These are phyloP conservation scores for Platerodrilus igneus DNA, from an alignment of 2,888 invertebrate genomes.

Conservation along the genomic window DNA sequence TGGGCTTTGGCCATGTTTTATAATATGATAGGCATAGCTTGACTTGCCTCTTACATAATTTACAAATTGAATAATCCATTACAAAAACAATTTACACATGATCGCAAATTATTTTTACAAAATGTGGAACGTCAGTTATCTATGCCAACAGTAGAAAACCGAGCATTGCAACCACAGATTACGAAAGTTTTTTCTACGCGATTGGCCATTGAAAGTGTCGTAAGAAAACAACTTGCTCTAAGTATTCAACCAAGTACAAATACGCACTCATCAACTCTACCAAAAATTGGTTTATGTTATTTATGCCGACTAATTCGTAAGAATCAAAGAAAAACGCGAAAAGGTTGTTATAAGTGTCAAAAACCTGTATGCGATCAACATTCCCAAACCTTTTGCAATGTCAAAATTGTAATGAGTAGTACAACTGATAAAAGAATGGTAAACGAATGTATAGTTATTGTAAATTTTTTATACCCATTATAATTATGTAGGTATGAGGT, in stretches of 20 bases:
- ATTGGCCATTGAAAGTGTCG: constrained; percentile 5
- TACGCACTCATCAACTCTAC: neutral
- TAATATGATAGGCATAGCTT: constrained; percentile 9
- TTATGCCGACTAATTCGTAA: constrained; percentile 1
- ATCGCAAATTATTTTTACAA: constrained; percentile 6
- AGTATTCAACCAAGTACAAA: too few species aligned
- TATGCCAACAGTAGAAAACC: constrained; percentile 5
- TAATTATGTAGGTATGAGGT: too few species aligned
- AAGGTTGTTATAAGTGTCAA: neutral
- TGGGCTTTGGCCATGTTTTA: constrained; percentile 19
- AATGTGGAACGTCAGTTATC: constrained; percentile 9
- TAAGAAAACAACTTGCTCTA: constrained; percentile 6
- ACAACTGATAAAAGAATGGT: too few species aligned
- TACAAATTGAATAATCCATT: constrained; percentile 8
- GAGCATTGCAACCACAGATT: constrained; percentile 3
- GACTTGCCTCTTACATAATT: constrained; percentile 10
- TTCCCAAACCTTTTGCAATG: constrained; percentile 4
- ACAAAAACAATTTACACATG: constrained; percentile 5
- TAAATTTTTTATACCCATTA: too few species aligned
- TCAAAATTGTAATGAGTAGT: too few species aligned
- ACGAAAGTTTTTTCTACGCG: constrained; percentile 7
- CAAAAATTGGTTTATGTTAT: constrained; percentile 3
- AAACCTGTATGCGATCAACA: constrained; percentile 4
- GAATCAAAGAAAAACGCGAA: constrained; percentile 6
- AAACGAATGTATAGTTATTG: too few species aligned